Percentiles rank a stretch among this genome's conserved stretches.
phyloP scores from a whole-genome alignment of 2,888 invertebrate genomes.

The Drosophila maculinotata region DNA sequence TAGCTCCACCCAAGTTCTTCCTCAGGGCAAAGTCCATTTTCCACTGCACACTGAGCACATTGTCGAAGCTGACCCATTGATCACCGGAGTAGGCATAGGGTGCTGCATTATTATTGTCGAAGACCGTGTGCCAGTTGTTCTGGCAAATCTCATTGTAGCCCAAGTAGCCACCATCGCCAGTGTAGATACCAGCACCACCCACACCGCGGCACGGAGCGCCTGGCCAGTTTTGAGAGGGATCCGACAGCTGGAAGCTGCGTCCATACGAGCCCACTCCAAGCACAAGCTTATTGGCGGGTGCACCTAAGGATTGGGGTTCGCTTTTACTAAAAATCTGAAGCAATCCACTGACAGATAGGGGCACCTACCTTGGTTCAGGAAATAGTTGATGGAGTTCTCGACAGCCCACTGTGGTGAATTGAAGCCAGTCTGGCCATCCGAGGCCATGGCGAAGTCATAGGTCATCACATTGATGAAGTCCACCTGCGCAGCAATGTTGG shows the following conservation, averaged over 20 bases:
- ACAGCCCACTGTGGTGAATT: constrained; percentile 86
- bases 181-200: constrained; percentile 86
- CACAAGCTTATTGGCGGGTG: constrained; percentile 91
- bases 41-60: constrained; percentile 91
- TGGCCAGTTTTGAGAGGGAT: constrained; percentile 77
- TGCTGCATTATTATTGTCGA: constrained; percentile 84
- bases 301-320: constrained; percentile 29
- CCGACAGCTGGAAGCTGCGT: constrained; percentile 91
- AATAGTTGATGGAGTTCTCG: constrained; percentile 93
- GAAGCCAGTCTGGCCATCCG: constrained; percentile 61
- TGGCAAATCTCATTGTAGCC: constrained; percentile 90
- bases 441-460: constrained; percentile 70
- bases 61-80: constrained; percentile 97
- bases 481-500: constrained; percentile 65
- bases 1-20: constrained; percentile 90
- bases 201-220: constrained; percentile 62
- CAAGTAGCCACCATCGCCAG: constrained; percentile 87
- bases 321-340: not conserved
- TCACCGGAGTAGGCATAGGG: constrained; percentile 94
- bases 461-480: constrained; percentile 70
- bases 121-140: constrained; percentile 81
- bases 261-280: constrained; percentile 96
- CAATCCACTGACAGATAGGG: no score
- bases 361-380: constrained; percentile 90
- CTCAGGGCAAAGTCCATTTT: constrained; percentile 94